Evolutionary conservation across 2,888 invertebrate species (phyloP), one percentile per base, ranked within the genome.

Genomic region (Tinea pellionella): DNA sequence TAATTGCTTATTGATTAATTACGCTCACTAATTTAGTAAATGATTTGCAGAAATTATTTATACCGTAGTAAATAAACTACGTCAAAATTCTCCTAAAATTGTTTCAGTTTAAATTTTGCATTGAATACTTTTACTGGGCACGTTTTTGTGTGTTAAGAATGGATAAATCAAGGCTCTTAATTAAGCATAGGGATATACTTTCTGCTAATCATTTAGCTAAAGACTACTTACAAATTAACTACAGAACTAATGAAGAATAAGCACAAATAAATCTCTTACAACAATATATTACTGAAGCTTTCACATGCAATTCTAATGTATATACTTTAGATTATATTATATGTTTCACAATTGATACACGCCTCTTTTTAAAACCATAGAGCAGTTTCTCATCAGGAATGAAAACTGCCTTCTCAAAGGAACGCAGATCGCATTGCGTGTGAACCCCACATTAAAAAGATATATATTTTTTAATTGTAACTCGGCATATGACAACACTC

Each of bases 21-120:
- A n/a, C n/a, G 47, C 47, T 8, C 47, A 47, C 16, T 47, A 47
- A 55, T 55, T 18, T 8, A 13, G 11, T 19, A 7, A 55, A 55
- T 55, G 55, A 55, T 55, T 55, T 55, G 55, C 55, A 55, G 55
- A 55, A 55, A 55, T 47, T 47, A 47, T 47, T 6, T 6, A 37
- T 12, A 37, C n/a, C n/a, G n/a, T n/a, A n/a, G n/a, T n/a, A n/a
- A n/a, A n/a, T n/a, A n/a, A n/a, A n/a, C 37, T 6, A 37, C 37
- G 9, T 37, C 37, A 9, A 37, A 37, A 37, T 24, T 24, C 6
- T 3, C 6, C 3, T 24, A 24, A 24, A 24, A 24, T 24, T 6
- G 24, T 24, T 24, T 24, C 24, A 24, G 24, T 24, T 24, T 24
- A 2, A 24, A 24, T n/a, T n/a, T n/a, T n/a, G n/a, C n/a, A n/a